These are phyloP conservation scores for Epirrita christyi DNA, from an alignment of 2,888 invertebrate species.

Conservation along the genomic window DNA sequence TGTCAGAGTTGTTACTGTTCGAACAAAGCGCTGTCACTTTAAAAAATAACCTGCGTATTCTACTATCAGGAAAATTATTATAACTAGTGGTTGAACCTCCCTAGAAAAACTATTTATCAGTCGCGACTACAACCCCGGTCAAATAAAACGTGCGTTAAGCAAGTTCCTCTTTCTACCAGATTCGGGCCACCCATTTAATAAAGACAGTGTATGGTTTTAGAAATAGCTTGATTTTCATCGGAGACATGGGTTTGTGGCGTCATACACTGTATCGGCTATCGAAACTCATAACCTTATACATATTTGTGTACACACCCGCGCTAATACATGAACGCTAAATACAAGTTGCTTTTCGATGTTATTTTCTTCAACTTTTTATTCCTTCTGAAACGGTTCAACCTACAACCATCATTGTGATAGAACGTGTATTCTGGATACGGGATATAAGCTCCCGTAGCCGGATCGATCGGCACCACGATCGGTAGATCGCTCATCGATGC, in stretches of 20 bases:
- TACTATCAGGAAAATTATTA: not conserved
- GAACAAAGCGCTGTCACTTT: not conserved
- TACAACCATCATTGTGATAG: constrained; percentile 66
- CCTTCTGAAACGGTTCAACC: constrained; percentile 58
- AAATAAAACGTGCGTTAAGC: constrained; percentile 75
- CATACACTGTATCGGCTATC: constrained; percentile 78
- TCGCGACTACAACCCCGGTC: constrained; percentile 31
- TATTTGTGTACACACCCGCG: constrained; percentile 52
- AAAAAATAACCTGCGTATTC: too few species aligned
- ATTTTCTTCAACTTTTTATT: constrained; percentile 60
- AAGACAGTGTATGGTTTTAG: constrained; percentile 64
- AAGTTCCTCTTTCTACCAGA: constrained; percentile 72
- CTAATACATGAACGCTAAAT: constrained; percentile 82
- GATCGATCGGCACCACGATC: constrained; percentile 70
- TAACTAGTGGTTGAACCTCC: constrained; percentile 12
- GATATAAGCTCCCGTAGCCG: constrained; percentile 67
- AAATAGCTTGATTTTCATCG: constrained; percentile 47
- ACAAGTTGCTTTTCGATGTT: constrained; percentile 73
- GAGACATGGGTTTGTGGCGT: constrained; percentile 65
- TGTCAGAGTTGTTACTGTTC: too few species aligned
- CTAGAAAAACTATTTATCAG: constrained; percentile 18
- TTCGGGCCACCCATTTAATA: constrained; percentile 78
- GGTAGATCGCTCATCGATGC: constrained; percentile 75
- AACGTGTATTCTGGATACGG: constrained; percentile 74
- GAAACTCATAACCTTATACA: constrained; percentile 77